These are phyloP conservation scores for Volucella inanis DNA, from an alignment of 2,888 invertebrate genomes.

Conservation along the genomic window DNA sequence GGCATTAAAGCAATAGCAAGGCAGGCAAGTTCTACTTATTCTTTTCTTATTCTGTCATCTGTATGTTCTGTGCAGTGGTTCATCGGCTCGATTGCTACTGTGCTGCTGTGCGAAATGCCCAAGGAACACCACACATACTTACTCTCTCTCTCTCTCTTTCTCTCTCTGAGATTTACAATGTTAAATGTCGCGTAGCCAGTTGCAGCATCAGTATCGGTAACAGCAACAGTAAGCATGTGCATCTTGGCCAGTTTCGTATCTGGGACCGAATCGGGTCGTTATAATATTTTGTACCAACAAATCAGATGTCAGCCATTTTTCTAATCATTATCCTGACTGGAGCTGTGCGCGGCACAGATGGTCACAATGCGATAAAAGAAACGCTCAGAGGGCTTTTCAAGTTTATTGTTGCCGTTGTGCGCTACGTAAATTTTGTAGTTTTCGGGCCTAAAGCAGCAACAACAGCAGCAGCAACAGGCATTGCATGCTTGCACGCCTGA, in stretches of 20 bases:
- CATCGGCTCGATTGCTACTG: conserved; percentile 43
- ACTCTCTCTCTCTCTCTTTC: conserved; percentile 17
- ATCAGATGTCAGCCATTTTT: conserved; percentile 81
- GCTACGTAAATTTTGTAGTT: conserved; percentile 22
- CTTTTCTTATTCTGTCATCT: conserved; percentile 6
- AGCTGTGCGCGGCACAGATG: conserved; percentile 65
- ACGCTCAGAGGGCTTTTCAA: conserved; percentile 62
- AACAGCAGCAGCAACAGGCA: conserved; percentile 23
- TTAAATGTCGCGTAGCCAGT: conserved; percentile 53
- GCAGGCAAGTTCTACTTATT: conserved; percentile 37
- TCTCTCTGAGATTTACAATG: conserved; percentile 72
- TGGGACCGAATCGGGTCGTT: conserved; percentile 80
- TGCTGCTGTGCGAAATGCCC: conserved; percentile 37
- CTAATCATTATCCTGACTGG: conserved; percentile 80
- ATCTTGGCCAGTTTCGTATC: conserved; percentile 73
- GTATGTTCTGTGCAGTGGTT: not conserved
- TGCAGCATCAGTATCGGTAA: not conserved
- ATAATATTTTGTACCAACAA: conserved; percentile 82
- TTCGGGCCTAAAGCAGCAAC: conserved; percentile 20
- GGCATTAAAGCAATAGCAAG: conserved; percentile 56
- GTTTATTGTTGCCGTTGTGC: conserved; percentile 60
- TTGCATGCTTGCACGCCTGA: conserved; percentile 77
- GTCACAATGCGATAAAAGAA: conserved; percentile 60
- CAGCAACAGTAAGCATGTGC: conserved; percentile 21
- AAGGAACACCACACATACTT: not conserved